phyloP scores from a whole-genome alignment of 2,113 vertebrate genomes.

The Notiomystis cincta region DNA sequence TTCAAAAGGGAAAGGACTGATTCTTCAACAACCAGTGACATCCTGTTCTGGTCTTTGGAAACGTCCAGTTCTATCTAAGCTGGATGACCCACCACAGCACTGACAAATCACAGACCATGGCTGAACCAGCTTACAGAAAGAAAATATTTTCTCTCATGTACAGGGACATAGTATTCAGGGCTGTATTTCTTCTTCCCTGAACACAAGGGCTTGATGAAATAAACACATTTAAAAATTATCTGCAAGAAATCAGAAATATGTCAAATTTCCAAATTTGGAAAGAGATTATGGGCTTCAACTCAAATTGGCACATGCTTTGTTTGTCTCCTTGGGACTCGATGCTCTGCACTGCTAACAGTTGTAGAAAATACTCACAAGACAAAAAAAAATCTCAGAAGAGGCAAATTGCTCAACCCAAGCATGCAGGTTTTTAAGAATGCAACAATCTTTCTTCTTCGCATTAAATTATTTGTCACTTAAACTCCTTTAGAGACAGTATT shows the following conservation, averaged over 20 bases:
- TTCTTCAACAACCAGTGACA: neutral
- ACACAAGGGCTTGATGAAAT: constrained; percentile 10
- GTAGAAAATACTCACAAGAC: constrained; percentile 9
- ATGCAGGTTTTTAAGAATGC: neutral
- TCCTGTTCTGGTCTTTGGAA: neutral
- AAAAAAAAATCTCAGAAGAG: neutral
- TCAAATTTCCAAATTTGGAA: constrained; percentile 49
- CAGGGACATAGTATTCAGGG: neutral
- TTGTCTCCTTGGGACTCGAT: constrained; percentile 5
- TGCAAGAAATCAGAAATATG: constrained; percentile 41
- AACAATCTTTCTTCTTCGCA: neutral
- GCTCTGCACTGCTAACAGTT: neutral
- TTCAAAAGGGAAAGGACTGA: neutral
- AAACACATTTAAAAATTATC: constrained; percentile 42
- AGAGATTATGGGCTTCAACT: constrained; percentile 18
- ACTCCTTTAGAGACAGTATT: neutral
- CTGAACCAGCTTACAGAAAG: neutral
- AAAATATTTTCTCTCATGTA: neutral
- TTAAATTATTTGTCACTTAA: neutral
- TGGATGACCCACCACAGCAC: neutral
- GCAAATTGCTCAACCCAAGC: neutral
- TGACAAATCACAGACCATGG: neutral
- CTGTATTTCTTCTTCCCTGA: neutral
- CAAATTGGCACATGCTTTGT: constrained; percentile 58
- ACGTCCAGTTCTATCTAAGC: neutral